Conservation (phyloP, 2,113 vertebrate genomes). For the Leiothrix lutea region DNA sequence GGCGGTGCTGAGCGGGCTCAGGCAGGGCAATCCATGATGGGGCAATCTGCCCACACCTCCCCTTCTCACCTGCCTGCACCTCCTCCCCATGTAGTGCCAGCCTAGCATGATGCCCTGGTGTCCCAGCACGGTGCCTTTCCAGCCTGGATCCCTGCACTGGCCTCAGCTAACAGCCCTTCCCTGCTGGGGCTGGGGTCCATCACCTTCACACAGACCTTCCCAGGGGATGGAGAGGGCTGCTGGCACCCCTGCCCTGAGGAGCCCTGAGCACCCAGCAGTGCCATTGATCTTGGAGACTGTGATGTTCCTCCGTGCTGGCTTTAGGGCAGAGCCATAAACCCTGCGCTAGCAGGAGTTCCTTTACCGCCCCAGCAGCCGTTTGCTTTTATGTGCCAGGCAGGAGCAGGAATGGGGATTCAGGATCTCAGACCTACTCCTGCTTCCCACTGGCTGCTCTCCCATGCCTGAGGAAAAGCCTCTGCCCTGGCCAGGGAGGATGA, state of each 20-base stretch:
- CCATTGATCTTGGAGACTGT: accelerated
- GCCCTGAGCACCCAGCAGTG: neutral
- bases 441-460: neutral
- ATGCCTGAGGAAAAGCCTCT: neutral
- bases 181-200: accelerated
- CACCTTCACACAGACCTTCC: accelerated
- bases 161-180: neutral
- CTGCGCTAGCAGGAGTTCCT: neutral
- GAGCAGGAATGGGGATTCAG: neutral
- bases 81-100: neutral
- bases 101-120: neutral
- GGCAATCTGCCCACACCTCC: neutral
- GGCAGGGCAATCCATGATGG: neutral
- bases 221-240: neutral
- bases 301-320: accelerated
- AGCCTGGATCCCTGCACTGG: neutral
- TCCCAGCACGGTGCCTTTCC: neutral
- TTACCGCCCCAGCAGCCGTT: neutral
- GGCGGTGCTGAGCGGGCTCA: accelerated
- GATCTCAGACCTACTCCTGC: neutral
- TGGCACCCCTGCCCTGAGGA: neutral
- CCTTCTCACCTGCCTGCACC: neutral
- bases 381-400: neutral
- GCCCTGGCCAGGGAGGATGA: accelerated
- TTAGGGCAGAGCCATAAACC: neutral